Conservation (phyloP, 2,113 vertebrate species). For the Sinocyclocheilus grahami region DNA sequence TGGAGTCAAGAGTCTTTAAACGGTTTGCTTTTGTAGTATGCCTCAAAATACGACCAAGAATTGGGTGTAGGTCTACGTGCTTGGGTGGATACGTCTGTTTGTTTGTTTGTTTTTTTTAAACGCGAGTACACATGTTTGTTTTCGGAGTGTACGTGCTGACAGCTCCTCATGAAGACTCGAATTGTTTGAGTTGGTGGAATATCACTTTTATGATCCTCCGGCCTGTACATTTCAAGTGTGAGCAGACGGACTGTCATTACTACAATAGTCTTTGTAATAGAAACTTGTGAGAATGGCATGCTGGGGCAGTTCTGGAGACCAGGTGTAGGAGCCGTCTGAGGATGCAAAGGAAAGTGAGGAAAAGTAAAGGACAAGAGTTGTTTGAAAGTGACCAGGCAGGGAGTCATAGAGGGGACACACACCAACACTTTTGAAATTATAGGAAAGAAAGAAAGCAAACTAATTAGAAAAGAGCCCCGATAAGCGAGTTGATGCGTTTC, state of each 20-base stretch:
- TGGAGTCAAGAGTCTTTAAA: neutral
- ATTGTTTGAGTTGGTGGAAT: constrained; percentile 8
- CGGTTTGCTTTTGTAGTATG: constrained; percentile 14
- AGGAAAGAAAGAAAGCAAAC: constrained; percentile 27
- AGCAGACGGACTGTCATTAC: constrained; percentile 7
- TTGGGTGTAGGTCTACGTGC: constrained; percentile 2
- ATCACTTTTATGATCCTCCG: constrained; percentile 29
- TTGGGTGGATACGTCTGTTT: neutral
- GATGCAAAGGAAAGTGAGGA: constrained; percentile 27
- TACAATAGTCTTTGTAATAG: constrained; percentile 49
- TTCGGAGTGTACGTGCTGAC: neutral
- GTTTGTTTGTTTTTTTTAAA: neutral
- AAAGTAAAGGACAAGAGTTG: constrained; percentile 12
- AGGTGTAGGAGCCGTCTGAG: constrained; percentile 35
- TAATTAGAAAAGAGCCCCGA: constrained; percentile 28
- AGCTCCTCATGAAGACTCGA: neutral
- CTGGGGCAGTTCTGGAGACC: constrained; percentile 16
- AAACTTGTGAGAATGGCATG: constrained; percentile 45
- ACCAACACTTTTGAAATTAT: neutral
- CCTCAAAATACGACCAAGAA: neutral
- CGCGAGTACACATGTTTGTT: neutral
- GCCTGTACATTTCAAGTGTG: constrained; percentile 17
- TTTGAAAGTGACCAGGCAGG: constrained; percentile 24
- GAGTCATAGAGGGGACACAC: constrained; percentile 8
- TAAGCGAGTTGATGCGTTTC: constrained; percentile 21